phyloP scores from a whole-genome alignment of 1,140 invertebrate species.

The Berghia stephanieae region DNA sequence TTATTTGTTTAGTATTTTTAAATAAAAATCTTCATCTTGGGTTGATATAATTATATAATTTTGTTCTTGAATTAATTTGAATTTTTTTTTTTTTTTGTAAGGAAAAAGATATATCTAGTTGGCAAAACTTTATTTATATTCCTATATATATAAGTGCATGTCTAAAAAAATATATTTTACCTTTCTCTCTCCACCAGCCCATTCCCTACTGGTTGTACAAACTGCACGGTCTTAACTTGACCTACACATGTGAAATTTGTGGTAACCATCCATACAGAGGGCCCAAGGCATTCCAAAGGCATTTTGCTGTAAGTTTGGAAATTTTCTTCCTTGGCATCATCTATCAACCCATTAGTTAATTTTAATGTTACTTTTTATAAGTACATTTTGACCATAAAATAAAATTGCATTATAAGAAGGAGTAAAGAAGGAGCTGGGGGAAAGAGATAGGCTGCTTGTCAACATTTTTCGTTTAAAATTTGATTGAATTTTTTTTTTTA shows the following conservation, averaged over 20 bases:
- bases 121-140: too few relatives aligned
- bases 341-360: neutral
- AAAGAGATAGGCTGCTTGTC: neutral
- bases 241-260: conserved; percentile 99
- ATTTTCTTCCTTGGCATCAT: neutral
- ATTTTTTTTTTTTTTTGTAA: neutral
- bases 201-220: conserved; percentile 99
- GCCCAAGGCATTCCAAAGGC: conserved; percentile 99
- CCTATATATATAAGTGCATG: too few relatives aligned
- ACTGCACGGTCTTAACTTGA: conserved; percentile 97
- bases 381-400: neutral
- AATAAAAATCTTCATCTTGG: too few relatives aligned
- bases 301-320: conserved; percentile 86
- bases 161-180: neutral
- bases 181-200: conserved; percentile 73
- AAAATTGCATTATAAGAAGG: neutral
- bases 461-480: too few relatives aligned
- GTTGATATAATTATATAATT: too few relatives aligned
- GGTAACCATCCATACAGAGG: conserved; percentile 99
- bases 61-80: too few relatives aligned
- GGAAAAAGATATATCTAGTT: too few relatives aligned
- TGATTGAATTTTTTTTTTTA: too few relatives aligned
- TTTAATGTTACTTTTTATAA: neutral
- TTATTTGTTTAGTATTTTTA: too few relatives aligned
- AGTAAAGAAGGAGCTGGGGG: neutral